Base-by-base conservation (phyloP, 2,113 vertebrate species). In the Paramisgurnus dabryanus region DNA sequence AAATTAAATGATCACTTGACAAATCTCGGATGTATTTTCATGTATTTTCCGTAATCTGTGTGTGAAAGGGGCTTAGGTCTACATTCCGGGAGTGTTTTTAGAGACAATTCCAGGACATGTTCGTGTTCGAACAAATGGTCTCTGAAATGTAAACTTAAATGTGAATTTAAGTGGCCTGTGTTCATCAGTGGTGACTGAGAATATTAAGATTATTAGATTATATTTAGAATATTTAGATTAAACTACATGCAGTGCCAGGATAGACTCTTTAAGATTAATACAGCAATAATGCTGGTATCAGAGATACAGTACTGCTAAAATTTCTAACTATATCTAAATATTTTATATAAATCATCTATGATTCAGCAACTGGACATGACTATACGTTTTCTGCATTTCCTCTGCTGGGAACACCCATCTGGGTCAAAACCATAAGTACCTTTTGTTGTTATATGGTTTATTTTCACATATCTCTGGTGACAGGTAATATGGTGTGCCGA, bases 401-500 rank as follows among this genome's bases (percentile, higher is more conserved):
- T 10, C 39, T 50, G 0, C 53, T 61, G 41, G 10, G 60, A 6
- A 82, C 4, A 58, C 22, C 63, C 17, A 82, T 1, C 6, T 18
- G 45, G 34, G 15, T 57, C 57, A 66, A 43, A 50, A 47, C 34
- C 5, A 6, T 5, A 7, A 82, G 40, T 94, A 99, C 98, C 98
- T 99, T 92, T 99, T 99, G 89, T 99, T 98, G 91, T 99, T 99
- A 89, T 99, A 99, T 27, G 97, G 98, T 86, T 97, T 98, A 85
- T 98, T 99, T 92, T 98, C 97, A 82, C 98, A 99, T 82, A 99
- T 99, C 91, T 99, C 98, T 77, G 98, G 98, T 0, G 98, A 99
- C 70, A 99, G 87, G 85, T 99, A 99, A 88, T 99, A 99, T 0
- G 98, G 98, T 0, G 98, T 99, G 68, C 98, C 98, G 84, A 99